A percentile compares a stretch with the other conserved stretches of the same genome.
Evolutionary conservation across 92 coral and sea anemone genomes (phyloP).

Genomic region (Porites rus): DNA sequence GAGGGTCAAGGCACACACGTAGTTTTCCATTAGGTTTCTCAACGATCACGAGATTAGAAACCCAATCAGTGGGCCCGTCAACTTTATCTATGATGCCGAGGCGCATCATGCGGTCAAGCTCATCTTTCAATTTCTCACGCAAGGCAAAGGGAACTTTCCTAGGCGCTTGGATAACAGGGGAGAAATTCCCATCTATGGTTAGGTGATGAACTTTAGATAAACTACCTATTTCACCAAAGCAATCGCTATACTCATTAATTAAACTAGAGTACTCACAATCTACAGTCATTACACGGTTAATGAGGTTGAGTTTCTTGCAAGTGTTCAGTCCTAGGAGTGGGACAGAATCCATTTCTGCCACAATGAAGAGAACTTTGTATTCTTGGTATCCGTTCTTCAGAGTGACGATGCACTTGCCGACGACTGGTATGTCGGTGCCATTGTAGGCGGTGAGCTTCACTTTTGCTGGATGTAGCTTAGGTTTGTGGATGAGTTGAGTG

Average conservation of each 20-base stretch:
- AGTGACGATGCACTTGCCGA: background rate
- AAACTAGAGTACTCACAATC: too few species aligned
- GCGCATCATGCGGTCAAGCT: slow-evolving; percentile 48
- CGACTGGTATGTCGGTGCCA: too few species aligned
- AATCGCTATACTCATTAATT: too few species aligned
- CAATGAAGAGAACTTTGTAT: background rate
- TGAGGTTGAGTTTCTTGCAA: too few species aligned
- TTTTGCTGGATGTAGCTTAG: slow-evolving; percentile 29
- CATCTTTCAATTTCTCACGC: slow-evolving; percentile 21
- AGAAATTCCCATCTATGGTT: too few species aligned
- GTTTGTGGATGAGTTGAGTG: slow-evolving; percentile 28
- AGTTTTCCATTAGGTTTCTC: slow-evolving; percentile 11
- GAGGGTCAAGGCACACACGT: slow-evolving; percentile 5
- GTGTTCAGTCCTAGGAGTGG: slow-evolving; percentile 2
- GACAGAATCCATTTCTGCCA: slow-evolving; percentile 10
- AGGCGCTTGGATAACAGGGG: slow-evolving; percentile 13
- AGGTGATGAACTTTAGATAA: too few species aligned
- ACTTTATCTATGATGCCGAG: slow-evolving; percentile 32
- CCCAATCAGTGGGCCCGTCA: slow-evolving; percentile 33
- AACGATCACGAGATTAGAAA: slow-evolving; percentile 11
- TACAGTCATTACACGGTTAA: too few species aligned
- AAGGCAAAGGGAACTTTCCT: slow-evolving; percentile 40
- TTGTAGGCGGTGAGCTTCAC: too few species aligned
- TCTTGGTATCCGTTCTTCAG: background rate
- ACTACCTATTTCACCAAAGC: too few species aligned